Evolutionary conservation across 2,113 vertebrate genomes (phyloP).

Genomic region (Lasiurus cinereus): DNA sequence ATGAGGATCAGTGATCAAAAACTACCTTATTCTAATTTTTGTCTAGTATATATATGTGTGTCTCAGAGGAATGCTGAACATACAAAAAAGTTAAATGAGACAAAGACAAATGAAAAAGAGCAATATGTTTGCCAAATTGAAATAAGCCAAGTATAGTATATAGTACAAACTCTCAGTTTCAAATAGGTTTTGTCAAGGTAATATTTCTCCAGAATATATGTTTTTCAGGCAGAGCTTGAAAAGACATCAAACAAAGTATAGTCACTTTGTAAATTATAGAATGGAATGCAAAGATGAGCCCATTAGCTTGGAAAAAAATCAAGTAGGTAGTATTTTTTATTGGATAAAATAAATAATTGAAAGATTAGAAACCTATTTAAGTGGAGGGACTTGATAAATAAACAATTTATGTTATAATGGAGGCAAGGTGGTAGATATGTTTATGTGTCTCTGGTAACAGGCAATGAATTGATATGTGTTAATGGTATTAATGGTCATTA

Average conservation of each 20-base stretch:
- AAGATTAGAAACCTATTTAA: neutral
- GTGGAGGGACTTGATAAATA: neutral
- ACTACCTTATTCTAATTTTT: neutral
- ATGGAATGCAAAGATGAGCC: neutral
- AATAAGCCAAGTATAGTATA: neutral
- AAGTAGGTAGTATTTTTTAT: neutral
- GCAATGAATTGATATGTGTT: neutral
- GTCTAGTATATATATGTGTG: neutral
- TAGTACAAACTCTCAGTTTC: neutral
- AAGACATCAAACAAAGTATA: neutral
- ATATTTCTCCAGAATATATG: neutral
- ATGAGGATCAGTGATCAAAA: neutral
- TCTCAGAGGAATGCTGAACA: neutral
- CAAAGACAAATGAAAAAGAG: neutral
- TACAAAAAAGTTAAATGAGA: neutral
- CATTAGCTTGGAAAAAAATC: neutral
- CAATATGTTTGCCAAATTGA: neutral
- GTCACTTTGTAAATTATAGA: neutral
- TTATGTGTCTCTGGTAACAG: neutral
- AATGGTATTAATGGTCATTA: neutral
- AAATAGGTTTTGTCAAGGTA: slow-evolving; percentile 6
- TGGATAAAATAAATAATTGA: neutral
- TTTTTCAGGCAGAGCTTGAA: neutral
- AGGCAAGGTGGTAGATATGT: fast-evolving
- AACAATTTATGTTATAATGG: neutral